phyloP scores from a whole-genome alignment of 2,113 vertebrate species.

The Nestor notabilis region DNA sequence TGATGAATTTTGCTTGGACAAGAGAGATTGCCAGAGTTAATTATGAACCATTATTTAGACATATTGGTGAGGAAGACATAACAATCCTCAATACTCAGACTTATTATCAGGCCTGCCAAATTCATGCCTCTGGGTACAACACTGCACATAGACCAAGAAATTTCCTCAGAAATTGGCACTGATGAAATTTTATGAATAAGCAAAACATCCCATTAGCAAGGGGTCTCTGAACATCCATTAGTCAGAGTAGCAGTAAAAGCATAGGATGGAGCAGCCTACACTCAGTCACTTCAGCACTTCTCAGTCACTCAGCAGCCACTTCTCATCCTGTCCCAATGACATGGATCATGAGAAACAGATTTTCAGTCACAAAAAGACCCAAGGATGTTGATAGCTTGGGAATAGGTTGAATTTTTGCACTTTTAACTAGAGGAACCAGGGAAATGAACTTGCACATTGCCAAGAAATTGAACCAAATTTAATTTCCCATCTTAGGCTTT shows the following conservation, averaged over 20 bases:
- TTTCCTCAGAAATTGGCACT: constrained; percentile 31
- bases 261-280: background rate
- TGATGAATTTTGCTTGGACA: constrained; percentile 43
- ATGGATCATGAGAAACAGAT: background rate
- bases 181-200: constrained; percentile 53
- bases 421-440: background rate
- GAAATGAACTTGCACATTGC: background rate
- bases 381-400: constrained; percentile 20
- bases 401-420: background rate
- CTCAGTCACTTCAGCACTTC: too few species aligned
- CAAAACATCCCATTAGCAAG: constrained; percentile 43
- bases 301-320: too few species aligned
- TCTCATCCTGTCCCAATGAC: background rate
- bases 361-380: background rate
- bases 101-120: constrained; percentile 47
- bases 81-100: constrained; percentile 31
- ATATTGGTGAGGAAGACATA: constrained; percentile 54
- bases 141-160: constrained; percentile 25
- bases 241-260: constrained; percentile 8
- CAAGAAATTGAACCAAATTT: constrained; percentile 37
- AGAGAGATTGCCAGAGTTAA: constrained; percentile 53
- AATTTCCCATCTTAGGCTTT: background rate
- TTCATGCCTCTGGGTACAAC: constrained; percentile 40
- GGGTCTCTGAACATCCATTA: constrained; percentile 38
- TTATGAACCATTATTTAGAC: constrained; percentile 53